phyloP scores from a whole-genome alignment of 2,113 vertebrate genomes.

The Genyomyrus donnyi region DNA sequence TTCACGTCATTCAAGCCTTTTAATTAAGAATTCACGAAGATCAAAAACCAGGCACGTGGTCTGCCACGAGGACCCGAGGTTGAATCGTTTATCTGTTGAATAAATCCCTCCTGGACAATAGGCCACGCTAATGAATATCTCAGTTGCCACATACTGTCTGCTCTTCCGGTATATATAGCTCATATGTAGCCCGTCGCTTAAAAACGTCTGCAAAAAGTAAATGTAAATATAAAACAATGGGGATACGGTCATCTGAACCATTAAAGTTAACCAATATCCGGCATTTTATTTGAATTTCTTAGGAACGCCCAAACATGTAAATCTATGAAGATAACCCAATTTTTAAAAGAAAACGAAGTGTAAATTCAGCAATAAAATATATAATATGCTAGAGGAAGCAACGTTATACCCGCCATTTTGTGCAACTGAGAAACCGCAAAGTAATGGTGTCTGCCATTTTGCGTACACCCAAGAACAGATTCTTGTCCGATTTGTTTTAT shows the following conservation, averaged over 20 bases:
- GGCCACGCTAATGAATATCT: neutral
- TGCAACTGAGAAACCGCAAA: neutral
- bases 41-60: neutral
- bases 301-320: neutral
- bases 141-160: neutral
- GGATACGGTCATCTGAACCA: neutral
- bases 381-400: neutral
- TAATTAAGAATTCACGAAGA: no score
- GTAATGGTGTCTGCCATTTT: neutral
- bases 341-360: neutral
- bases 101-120: neutral
- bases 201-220: neutral
- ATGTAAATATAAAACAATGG: neutral
- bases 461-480: neutral
- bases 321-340: neutral
- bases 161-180: neutral
- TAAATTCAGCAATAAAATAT: neutral
- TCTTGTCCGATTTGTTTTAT: neutral
- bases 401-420: constrained; percentile 8
- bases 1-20: no score
- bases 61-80: neutral
- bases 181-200: neutral
- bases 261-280: neutral
- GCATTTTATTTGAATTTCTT: neutral
- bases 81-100: neutral